Conservation (phyloP, 2,797 vertebrate genomes). For the Poeciliopsis gracilis region DNA sequence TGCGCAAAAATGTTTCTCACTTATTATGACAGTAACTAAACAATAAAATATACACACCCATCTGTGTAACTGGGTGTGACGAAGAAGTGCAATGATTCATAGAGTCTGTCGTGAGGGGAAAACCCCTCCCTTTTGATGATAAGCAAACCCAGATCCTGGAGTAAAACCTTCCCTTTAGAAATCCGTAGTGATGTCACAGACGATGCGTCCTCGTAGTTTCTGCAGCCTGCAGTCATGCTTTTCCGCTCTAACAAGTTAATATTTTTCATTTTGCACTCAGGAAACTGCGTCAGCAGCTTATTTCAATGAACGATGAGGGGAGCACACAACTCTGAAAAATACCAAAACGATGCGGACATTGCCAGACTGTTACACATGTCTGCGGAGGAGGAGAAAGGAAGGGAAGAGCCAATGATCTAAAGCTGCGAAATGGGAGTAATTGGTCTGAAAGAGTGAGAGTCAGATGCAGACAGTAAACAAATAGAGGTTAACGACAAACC, state of each 20-base stretch:
- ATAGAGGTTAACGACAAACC: slow-evolving; percentile 23
- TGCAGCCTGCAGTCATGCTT: slow-evolving; percentile 33
- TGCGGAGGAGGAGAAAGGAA: slow-evolving; percentile 38
- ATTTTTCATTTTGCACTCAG: slow-evolving; percentile 49
- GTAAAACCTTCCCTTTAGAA: slow-evolving; percentile 30
- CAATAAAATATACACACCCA: background rate
- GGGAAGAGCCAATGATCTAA: slow-evolving; percentile 37
- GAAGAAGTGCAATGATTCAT: background rate
- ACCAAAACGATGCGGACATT: slow-evolving; percentile 62
- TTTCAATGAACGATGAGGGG: slow-evolving; percentile 55
- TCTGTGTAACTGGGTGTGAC: slow-evolving; percentile 3
- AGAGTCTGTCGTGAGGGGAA: background rate
- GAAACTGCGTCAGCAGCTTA: slow-evolving; percentile 40
- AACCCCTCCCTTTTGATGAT: slow-evolving; percentile 18
- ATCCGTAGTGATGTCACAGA: slow-evolving; percentile 44
- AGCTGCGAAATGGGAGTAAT: slow-evolving; percentile 45
- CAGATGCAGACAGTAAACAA: slow-evolving; percentile 40
- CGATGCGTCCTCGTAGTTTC: slow-evolving; percentile 29
- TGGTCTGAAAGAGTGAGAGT: slow-evolving; percentile 42
- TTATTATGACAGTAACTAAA: background rate
- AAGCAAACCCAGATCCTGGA: slow-evolving; percentile 15
- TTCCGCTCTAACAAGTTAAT: slow-evolving; percentile 48
- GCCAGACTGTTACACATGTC: slow-evolving; percentile 67
- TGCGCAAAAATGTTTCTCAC: background rate
- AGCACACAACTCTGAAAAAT: slow-evolving; percentile 60